These are phyloP conservation scores for Penaeus chinensis DNA, from an alignment of 1,140 invertebrate genomes.

Conservation along the genomic window DNA sequence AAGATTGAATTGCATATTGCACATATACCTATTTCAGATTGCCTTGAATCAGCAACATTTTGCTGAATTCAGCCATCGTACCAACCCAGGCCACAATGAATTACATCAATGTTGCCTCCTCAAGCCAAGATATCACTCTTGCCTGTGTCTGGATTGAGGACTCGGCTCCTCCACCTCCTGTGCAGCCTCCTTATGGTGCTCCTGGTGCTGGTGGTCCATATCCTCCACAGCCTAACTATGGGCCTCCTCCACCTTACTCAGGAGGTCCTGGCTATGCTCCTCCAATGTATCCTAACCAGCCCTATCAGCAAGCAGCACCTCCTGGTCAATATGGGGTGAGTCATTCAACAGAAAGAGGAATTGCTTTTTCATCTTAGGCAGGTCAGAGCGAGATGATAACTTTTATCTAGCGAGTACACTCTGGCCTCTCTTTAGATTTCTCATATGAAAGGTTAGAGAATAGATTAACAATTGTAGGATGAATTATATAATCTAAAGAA, in stretches of 20 bases:
- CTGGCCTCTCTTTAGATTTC: too few relatives aligned
- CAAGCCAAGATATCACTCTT: slow-evolving; percentile 46
- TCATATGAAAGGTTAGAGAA: too few relatives aligned
- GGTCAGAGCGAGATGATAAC: too few relatives aligned
- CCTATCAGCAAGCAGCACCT: slow-evolving; percentile 20
- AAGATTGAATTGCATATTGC: not conserved
- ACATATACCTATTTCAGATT: slow-evolving; percentile 46
- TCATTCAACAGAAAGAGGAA: not conserved
- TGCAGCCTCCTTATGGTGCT: slow-evolving; percentile 3
- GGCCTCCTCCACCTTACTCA: slow-evolving; percentile 52
- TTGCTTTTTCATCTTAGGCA: too few relatives aligned
- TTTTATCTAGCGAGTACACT: too few relatives aligned
- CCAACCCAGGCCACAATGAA: slow-evolving; percentile 49
- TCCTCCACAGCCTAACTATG: slow-evolving; percentile 33
- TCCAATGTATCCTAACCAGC: not conserved
- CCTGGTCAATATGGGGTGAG: slow-evolving; percentile 39
- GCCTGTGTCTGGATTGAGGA: slow-evolving; percentile 58
- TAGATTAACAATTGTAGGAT: too few relatives aligned
- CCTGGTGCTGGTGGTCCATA: slow-evolving; percentile 2
- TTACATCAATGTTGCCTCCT: slow-evolving; percentile 48
- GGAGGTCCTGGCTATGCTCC: slow-evolving; percentile 44
- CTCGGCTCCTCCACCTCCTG: not conserved
- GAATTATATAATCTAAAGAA: too few relatives aligned
- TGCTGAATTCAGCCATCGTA: slow-evolving; percentile 50
- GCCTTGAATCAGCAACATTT: slow-evolving; percentile 56